phyloP scores from a whole-genome alignment of 2,797 vertebrate species.

The Poeciliopsis presidionis region DNA sequence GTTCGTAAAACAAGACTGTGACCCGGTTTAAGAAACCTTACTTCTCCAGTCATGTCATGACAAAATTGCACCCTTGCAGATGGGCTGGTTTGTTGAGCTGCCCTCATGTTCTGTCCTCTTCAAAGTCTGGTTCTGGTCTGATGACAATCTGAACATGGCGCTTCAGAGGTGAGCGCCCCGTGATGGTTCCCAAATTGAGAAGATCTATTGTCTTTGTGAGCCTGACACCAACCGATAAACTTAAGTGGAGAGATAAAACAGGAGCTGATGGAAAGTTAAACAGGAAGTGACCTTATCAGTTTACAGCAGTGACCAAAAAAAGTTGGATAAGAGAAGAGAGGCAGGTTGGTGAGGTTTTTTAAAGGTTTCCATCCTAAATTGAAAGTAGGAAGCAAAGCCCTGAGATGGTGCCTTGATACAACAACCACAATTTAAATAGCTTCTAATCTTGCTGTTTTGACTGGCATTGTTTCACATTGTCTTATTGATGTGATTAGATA shows the following conservation, averaged over 20 bases:
- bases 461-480: slow-evolving; percentile 12
- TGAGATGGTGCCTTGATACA: slow-evolving; percentile 48
- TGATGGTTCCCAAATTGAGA: slow-evolving; percentile 47
- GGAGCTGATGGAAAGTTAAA: slow-evolving; percentile 73
- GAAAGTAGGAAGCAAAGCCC: slow-evolving; percentile 20
- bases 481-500: slow-evolving; percentile 25
- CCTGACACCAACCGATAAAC: slow-evolving; percentile 60
- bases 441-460: not conserved
- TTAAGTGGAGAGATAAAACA: slow-evolving; percentile 76
- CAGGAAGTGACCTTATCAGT: slow-evolving; percentile 78
- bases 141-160: slow-evolving; percentile 69
- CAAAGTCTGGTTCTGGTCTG: slow-evolving; percentile 62
- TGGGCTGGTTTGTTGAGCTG: slow-evolving; percentile 54
- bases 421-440: slow-evolving; percentile 3
- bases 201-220: slow-evolving; percentile 68
- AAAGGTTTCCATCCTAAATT: slow-evolving; percentile 34
- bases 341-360: slow-evolving; percentile 40
- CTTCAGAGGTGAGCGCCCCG: slow-evolving; percentile 36
- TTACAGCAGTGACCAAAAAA: slow-evolving; percentile 42
- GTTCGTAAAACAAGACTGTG: slow-evolving; percentile 21
- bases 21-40: slow-evolving; percentile 35
- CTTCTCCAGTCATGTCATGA: slow-evolving; percentile 43
- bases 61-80: slow-evolving; percentile 55
- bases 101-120: slow-evolving; percentile 61
- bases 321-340: slow-evolving; percentile 41